phyloP scores from a whole-genome alignment of 2,113 vertebrate genomes.

The Muntiacus reevesi region DNA sequence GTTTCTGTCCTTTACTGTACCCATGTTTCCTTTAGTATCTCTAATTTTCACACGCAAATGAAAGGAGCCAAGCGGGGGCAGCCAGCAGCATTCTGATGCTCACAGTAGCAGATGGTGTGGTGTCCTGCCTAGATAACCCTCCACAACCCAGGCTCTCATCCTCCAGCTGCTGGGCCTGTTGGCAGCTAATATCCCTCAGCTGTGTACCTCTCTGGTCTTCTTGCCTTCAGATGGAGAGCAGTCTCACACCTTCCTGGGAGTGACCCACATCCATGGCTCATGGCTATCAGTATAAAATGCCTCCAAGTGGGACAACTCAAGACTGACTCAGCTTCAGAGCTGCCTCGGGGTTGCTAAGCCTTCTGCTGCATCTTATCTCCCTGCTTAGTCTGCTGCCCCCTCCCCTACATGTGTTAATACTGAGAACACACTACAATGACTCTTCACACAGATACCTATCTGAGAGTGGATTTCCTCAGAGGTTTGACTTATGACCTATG shows the following conservation, averaged over 20 bases:
- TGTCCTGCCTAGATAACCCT: not conserved
- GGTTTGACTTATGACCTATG: not conserved
- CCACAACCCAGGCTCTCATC: not conserved
- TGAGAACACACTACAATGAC: not conserved
- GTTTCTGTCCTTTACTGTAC: not conserved
- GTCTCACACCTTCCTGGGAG: not conserved
- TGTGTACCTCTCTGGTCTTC: not conserved
- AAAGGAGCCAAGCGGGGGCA: not conserved
- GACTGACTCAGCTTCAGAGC: not conserved
- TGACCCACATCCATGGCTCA: no score
- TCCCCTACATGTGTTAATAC: not conserved
- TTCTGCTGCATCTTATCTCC: not conserved
- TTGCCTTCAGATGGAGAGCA: not conserved
- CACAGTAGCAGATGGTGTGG: no score
- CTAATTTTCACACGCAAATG: not conserved
- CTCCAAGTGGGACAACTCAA: not conserved
- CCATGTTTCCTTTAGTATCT: not conserved
- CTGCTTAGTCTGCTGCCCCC: not conserved
- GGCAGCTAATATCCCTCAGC: not conserved
- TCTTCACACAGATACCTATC: not conserved
- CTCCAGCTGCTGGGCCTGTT: not conserved
- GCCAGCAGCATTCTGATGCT: not conserved
- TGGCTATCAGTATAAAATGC: not conserved
- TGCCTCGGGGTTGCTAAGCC: not conserved
- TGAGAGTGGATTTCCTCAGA: not conserved